Conservation (phyloP, 2,797 vertebrate species). For the Psittacula echo region DNA sequence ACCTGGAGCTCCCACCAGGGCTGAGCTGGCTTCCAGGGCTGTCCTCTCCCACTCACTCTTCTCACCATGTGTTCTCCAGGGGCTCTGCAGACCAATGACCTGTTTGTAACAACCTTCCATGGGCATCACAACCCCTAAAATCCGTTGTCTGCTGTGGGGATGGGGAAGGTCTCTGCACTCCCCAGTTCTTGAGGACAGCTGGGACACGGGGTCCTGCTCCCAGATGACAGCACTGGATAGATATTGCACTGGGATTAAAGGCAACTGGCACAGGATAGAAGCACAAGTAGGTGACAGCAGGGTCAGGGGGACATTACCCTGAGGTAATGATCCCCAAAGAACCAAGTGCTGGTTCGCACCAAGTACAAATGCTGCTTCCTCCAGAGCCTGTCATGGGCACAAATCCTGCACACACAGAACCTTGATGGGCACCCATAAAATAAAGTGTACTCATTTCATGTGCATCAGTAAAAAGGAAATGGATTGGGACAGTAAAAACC, state of each 20-base stretch:
- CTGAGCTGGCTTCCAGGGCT: background rate
- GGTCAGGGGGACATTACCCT: background rate
- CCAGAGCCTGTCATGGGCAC: background rate
- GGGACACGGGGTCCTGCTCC: background rate
- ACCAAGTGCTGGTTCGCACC: background rate
- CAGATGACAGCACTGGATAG: background rate
- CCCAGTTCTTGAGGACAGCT: background rate
- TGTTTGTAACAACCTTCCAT: background rate
- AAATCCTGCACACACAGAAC: background rate
- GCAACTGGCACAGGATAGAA: background rate
- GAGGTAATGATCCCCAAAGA: background rate
- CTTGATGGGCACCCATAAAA: background rate
- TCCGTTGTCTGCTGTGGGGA: background rate
- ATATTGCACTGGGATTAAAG: background rate
- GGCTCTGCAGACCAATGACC: background rate
- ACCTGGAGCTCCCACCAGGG: background rate
- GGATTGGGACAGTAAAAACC: background rate
- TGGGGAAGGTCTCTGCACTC: background rate
- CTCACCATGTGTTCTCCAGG: rapidly evolving
- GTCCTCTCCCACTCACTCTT: background rate
- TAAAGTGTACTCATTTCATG: background rate
- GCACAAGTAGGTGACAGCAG: background rate
- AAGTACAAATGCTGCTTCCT: background rate
- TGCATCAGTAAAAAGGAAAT: slow-evolving; percentile 4
- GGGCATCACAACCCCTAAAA: background rate